Evolutionary conservation across 2,888 invertebrate genomes (phyloP).

Genomic region (Steinernema carpocapsae): DNA sequence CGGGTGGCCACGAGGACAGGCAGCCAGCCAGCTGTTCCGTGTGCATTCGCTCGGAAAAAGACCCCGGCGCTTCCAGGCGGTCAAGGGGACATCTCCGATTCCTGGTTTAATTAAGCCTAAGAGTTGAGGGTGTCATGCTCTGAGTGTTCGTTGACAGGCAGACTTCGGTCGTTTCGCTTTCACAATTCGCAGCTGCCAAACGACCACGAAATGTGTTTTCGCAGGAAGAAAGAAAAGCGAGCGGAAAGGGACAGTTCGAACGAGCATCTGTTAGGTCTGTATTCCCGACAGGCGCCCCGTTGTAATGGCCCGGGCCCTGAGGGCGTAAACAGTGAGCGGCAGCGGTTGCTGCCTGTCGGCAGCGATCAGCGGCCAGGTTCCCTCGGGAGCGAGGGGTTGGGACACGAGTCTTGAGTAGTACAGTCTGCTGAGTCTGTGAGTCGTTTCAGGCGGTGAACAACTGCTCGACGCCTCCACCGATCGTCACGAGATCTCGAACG

Average conservation of each 20-base stretch:
- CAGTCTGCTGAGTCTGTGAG: constrained; percentile 17
- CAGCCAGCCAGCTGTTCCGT: background rate
- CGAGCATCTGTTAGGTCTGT: constrained; percentile 32
- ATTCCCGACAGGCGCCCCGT: constrained; percentile 34
- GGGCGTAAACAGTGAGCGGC: constrained; percentile 30
- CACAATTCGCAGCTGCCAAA: constrained; percentile 29
- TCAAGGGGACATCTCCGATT: constrained; percentile 5
- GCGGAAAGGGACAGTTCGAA: constrained; percentile 31
- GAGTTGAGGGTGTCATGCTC: background rate
- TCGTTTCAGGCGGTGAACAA: constrained; percentile 34
- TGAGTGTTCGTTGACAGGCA: too few species aligned
- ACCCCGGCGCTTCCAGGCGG: background rate
- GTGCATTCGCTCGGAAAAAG: background rate
- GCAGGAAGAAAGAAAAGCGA: constrained; percentile 25
- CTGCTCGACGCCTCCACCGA: constrained; percentile 35
- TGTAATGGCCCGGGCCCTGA: constrained; percentile 30
- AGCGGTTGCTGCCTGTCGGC: background rate
- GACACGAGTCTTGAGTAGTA: constrained; percentile 9
- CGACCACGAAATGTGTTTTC: constrained; percentile 33
- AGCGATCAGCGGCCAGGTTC: background rate
- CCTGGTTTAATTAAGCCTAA: too few species aligned
- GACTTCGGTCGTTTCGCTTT: constrained; percentile 30
- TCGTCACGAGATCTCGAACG: constrained; percentile 31
- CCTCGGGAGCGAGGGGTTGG: background rate
- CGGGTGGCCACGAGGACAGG: background rate